Base-by-base conservation (phyloP, 2,888 invertebrate genomes). In the Minunthozetes semirufus region DNA sequence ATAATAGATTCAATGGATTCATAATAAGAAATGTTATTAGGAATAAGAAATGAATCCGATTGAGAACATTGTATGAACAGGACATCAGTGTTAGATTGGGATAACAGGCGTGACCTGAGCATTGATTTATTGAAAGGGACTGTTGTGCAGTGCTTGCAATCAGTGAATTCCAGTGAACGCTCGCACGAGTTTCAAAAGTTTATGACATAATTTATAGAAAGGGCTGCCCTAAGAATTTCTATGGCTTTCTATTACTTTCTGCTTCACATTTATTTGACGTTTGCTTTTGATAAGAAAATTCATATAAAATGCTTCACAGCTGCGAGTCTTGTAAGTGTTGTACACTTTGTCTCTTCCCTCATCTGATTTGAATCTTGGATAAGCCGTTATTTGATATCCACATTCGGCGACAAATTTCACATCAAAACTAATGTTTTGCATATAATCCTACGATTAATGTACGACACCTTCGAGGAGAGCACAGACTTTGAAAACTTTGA, bases 151-250 rank as follows among this genome's bases (percentile, higher is more conserved):
- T 48, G 48, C n/a, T 17, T 48, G 15, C 48, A 48, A 48, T 48
- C 15, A 56, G 25, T 19, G 22, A 15, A 63, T 25, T 29, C 17
- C 15, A 56, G 25, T 19, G 22, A 15, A 63, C 6, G 4, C 17
- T 63, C 61, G 61, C 61, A 29, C 61, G 61, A 63, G 61, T 63
- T 29, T 27, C 29, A 63, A 63, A 29, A 63, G 15, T 63, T 63
- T 63, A 63, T 63, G 33, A 29, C 61, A 63, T 63, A 63, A 63
- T 63, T 63, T 63, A 63, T 63, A 63, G 61, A 63, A 63, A 63
- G 61, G 61, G 61, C 61, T 63, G 19, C 29, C n/a, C n/a, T 63
- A 63, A 33, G 61, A 63, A 63, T 63, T 63, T 63, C 27, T 29
- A 63, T 63, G 19, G 29, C 61, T 63, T 56, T 56, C n/a, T 17